Evolutionary conservation across 2,113 vertebrate genomes (phyloP).

Genomic region (Aleadryas rufinucha): DNA sequence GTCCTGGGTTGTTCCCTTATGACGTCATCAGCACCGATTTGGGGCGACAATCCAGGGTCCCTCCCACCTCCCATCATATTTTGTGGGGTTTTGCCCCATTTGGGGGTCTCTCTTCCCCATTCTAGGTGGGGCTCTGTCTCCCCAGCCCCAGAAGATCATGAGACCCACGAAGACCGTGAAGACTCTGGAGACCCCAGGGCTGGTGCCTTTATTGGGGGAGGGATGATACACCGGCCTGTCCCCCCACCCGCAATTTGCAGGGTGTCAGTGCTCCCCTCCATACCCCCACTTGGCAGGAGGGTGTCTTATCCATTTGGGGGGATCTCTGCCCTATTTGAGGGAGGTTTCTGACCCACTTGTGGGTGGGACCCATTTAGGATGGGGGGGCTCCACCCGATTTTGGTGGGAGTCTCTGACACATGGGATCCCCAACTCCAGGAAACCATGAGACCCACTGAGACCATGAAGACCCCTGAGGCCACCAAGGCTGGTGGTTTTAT

Average conservation of each 20-base stretch:
- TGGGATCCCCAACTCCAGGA: not conserved
- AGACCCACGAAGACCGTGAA: not conserved
- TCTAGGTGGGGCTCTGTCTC: not conserved
- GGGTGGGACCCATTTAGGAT: not conserved
- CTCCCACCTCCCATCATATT: not conserved
- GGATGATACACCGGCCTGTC: not conserved
- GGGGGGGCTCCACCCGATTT: not conserved
- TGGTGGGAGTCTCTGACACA: not conserved
- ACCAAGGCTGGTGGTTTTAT: not conserved
- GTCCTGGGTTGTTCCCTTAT: not conserved
- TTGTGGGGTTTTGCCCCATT: not conserved
- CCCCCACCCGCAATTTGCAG: rapidly evolving
- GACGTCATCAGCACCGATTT: not conserved
- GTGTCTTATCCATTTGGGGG: too few species aligned
- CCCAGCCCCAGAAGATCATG: not conserved
- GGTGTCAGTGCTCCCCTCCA: not conserved
- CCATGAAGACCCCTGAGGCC: not conserved
- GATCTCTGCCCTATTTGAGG: not conserved
- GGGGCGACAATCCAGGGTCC: not conserved
- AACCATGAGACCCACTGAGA: not conserved
- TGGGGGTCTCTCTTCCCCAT: not conserved
- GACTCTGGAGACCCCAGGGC: not conserved
- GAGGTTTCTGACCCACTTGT: not conserved
- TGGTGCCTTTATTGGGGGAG: rapidly evolving
- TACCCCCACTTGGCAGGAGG: rapidly evolving